These are phyloP conservation scores for Xiphophorus maculatus DNA, from an alignment of 2,113 vertebrate species.

Conservation along the genomic window DNA sequence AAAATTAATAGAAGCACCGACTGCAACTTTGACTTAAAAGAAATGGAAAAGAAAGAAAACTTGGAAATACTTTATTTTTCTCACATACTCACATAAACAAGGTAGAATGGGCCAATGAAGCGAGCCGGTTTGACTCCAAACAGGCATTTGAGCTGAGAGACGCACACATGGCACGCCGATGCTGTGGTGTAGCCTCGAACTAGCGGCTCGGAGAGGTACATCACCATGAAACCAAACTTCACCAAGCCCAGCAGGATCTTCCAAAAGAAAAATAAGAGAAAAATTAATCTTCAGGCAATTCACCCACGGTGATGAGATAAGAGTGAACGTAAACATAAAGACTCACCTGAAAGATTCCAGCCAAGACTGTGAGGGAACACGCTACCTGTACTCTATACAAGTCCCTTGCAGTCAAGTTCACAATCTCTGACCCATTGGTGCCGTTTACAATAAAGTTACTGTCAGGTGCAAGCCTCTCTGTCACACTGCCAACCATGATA, in stretches of 20 bases:
- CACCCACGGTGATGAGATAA: neutral
- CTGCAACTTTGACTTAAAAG: neutral
- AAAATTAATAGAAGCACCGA: neutral
- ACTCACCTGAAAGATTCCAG: constrained; percentile 88
- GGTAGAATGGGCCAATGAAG: constrained; percentile 82
- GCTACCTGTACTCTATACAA: constrained; percentile 82
- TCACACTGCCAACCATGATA: constrained; percentile 91
- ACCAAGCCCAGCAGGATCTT: constrained; percentile 90
- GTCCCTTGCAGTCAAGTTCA: constrained; percentile 65
- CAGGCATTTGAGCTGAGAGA: constrained; percentile 93
- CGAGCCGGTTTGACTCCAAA: constrained; percentile 82
- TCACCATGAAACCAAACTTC: constrained; percentile 93
- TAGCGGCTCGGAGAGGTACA: constrained; percentile 93
- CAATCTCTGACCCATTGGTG: constrained; percentile 59
- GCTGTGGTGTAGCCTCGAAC: constrained; percentile 92
- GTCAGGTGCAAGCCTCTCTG: constrained; percentile 81
- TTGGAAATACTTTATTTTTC: neutral
- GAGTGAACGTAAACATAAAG: neutral
- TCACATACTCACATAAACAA: constrained; percentile 86
- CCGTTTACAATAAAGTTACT: constrained; percentile 73
- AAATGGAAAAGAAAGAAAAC: neutral
- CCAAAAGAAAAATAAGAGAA: constrained; percentile 2
- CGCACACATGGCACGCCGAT: constrained; percentile 85
- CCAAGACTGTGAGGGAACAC: constrained; percentile 82
- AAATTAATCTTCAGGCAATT: neutral